Conservation (phyloP, 2,888 invertebrate species). For the Nudaria mundana region DNA sequence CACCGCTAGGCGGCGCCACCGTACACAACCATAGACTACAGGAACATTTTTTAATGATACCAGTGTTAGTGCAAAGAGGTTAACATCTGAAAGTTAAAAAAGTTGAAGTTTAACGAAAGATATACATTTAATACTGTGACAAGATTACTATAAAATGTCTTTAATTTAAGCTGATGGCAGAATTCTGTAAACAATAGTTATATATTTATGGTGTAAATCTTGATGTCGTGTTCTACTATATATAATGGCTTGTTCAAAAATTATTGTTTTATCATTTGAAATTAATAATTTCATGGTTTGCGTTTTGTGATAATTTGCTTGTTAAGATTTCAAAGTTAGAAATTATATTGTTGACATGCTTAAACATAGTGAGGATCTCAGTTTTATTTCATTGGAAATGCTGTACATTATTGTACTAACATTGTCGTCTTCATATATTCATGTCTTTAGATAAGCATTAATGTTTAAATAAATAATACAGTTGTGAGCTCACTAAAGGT, state of each 20-base stretch:
- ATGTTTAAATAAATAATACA: too few species aligned
- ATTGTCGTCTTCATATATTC: too few species aligned
- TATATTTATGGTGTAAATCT: too few species aligned
- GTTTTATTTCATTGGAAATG: not conserved
- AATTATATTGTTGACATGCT: conserved; percentile 2
- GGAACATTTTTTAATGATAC: not conserved
- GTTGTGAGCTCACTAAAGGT: too few species aligned
- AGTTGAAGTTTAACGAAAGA: too few species aligned
- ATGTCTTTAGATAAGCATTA: too few species aligned
- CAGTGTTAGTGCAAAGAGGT: not conserved
- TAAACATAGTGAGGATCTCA: conserved; percentile 7
- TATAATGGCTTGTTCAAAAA: conserved; percentile 14
- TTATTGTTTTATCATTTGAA: conserved; percentile 7
- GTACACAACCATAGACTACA: not conserved
- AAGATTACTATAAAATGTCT: too few species aligned
- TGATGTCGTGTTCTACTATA: conserved; percentile 10
- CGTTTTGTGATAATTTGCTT: conserved; percentile 30
- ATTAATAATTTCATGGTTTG: conserved; percentile 7
- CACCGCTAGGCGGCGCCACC: conserved; percentile 48
- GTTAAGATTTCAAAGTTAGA: conserved; percentile 17
- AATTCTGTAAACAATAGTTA: too few species aligned
- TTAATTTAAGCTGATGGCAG: too few species aligned
- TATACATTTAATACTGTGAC: too few species aligned
- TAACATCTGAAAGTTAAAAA: not conserved
- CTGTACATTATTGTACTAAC: too few species aligned